These are phyloP conservation scores for Hemiscyllium ocellatum DNA, from an alignment of 2,113 vertebrate genomes.

Conservation along the genomic window DNA sequence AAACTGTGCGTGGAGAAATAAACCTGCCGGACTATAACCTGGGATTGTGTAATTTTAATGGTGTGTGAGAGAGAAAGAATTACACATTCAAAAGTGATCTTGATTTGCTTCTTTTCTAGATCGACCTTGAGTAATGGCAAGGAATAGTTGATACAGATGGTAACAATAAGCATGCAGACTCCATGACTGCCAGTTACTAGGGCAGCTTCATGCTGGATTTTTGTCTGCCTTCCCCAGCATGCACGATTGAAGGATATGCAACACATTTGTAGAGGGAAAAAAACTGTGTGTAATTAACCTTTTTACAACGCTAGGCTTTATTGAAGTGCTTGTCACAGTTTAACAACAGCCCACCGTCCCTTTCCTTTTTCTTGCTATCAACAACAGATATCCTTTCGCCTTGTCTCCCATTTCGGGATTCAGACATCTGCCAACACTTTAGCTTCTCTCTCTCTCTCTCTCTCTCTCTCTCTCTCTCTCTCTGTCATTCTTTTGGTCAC, in stretches of 20 bases:
- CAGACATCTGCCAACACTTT: neutral
- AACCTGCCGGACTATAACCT: too few species aligned
- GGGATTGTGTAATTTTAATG: too few species aligned
- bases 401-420: neutral
- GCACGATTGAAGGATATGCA: neutral
- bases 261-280: neutral
- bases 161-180: slow-evolving; percentile 20
- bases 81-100: neutral
- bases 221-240: neutral
- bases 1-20: neutral
- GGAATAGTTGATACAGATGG: slow-evolving; percentile 24
- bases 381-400: neutral
- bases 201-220: neutral
- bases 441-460: neutral
- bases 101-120: neutral
- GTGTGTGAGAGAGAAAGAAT: neutral
- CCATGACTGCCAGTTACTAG: slow-evolving; percentile 14
- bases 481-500: neutral
- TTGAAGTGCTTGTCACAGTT: neutral
- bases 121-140: neutral
- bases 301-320: neutral
- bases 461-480: neutral
- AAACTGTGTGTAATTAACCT: neutral
- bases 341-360: neutral
- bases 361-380: neutral